Evolutionary conservation across 2,888 invertebrate species (phyloP), one percentile per base, ranked within the genome.

Genomic region (Parnassius mnemosyne): DNA sequence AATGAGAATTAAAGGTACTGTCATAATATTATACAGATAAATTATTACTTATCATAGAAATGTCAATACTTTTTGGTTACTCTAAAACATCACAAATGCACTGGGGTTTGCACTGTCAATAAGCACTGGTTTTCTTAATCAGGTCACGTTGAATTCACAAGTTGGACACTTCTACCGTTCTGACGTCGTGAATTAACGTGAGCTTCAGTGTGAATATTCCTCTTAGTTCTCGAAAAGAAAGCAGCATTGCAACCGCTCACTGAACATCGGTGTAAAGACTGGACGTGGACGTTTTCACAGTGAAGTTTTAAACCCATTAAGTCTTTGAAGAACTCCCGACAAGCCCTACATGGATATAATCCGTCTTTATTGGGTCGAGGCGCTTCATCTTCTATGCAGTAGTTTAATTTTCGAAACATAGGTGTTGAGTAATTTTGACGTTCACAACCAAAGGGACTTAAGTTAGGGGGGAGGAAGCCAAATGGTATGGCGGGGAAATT

Each of bases 151-250:
- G 84, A 73, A 49, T 76, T 84, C 2, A 78, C 70, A 53, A 59
- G 59, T 12, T 83, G 81, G 11, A 81, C 65, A 41, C 53, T 64
- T 41, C 81, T 77, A 64, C 80, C 75, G 11, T 87, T 86, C 47
- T 85, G 87, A 71, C 87, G 83, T 69, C 88, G 78, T 68, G 83
- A 80, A 5, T 84, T 78, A 34, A 93, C 84, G 68, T 94, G 94
- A 70, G 94, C 94, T 73, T 95, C 95, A 65, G 94, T 94, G 83
- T 96, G 96, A 56, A 94, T 92, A 78, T 96, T 96, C 66, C 96
- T 93, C 69, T 95, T 94, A 68, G 96, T 95, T 71, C 95, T 92
- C 11, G 96, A 96, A 65, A 95, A 94, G 85, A 96, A 97, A 55
- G 95, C 94, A 72, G 95, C 94, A 57, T 94, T 94, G 84, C 96